Base-by-base conservation (phyloP, 2,113 vertebrate species). In the Raja brachyura region DNA sequence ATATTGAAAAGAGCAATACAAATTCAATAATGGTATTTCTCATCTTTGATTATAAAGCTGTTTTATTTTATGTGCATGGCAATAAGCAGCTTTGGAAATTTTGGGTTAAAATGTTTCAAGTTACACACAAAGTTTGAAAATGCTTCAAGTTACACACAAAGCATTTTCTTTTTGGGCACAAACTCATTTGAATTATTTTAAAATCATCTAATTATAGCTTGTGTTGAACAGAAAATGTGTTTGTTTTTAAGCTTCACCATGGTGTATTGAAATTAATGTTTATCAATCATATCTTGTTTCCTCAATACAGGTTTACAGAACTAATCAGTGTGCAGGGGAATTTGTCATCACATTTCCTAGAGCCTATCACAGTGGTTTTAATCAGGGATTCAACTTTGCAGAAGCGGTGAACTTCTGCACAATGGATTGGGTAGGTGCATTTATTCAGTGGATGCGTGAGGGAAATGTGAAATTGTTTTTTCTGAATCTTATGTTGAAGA, bases 331-430 rank as follows among this genome's bases (percentile, higher is more conserved):
- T 94, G 99, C 99, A 31, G 99, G 99, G 8, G 99, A 99, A 95
- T 99, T 99, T 94, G 98, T 99, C 70, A 97, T 99, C 95, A 99
- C 99, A 0, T 99, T 99, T 93, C 99, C 99, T 0, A 96, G 99
- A 96, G 97, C 99, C 93, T 99, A 99, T 94, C 99, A 99, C 95
- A 99, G 98, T 1, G 99, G 99, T 93, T 99, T 99, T 96, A 99
- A 99, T 94, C 99, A 99, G 95, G 99, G 99, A 78, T 99, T 99
- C 94, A 99, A 99, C 96, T 99, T 99, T 93, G 99, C 99, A 39
- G 99, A 99, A 95, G 99, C 99, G 2, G 99, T 99, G 93, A 99
- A 99, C 95, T 99, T 99, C 96, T 99, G 99, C 95, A 99, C 99
- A 0, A 98, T 99, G 66, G 99, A 99, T 61, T 99, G 99, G 99